Conservation (phyloP, 2,113 vertebrate genomes). For the Lophura nycthemera region DNA sequence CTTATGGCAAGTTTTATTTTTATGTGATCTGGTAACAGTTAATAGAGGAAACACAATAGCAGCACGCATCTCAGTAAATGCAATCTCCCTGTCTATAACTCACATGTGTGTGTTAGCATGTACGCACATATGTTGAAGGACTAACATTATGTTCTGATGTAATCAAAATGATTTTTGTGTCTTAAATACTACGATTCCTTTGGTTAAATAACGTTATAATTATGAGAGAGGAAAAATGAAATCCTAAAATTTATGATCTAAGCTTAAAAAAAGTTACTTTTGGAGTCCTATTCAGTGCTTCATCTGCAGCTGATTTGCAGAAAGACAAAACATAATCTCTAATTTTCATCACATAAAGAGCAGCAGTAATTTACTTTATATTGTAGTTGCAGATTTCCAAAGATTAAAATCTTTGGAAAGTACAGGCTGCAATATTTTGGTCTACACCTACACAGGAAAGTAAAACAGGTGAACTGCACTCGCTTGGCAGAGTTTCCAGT, state of each 20-base stretch:
- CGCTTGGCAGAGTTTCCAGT: not conserved
- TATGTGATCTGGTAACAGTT: slow-evolving; percentile 29
- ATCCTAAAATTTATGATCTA: not conserved
- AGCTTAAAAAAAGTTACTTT: not conserved
- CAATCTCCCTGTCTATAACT: not conserved
- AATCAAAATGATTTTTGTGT: not conserved
- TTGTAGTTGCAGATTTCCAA: not conserved
- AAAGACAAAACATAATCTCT: not conserved
- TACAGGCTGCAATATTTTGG: not conserved
- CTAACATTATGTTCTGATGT: not conserved
- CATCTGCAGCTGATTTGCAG: not conserved
- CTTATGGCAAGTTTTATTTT: not conserved
- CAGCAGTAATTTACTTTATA: not conserved
- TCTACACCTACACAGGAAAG: not conserved
- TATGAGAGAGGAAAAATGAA: not conserved
- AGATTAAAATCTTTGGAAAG: not conserved
- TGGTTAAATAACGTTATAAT: not conserved
- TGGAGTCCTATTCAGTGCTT: not conserved
- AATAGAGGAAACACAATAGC: slow-evolving; percentile 29
- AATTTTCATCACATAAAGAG: not conserved
- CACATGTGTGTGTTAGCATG: not conserved
- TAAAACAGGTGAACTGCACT: not conserved
- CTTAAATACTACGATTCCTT: not conserved
- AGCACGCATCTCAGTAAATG: not conserved
- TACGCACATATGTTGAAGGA: not conserved